Evolutionary conservation across 1,140 invertebrate species (phyloP).

Genomic region (Triops longicaudatus): DNA sequence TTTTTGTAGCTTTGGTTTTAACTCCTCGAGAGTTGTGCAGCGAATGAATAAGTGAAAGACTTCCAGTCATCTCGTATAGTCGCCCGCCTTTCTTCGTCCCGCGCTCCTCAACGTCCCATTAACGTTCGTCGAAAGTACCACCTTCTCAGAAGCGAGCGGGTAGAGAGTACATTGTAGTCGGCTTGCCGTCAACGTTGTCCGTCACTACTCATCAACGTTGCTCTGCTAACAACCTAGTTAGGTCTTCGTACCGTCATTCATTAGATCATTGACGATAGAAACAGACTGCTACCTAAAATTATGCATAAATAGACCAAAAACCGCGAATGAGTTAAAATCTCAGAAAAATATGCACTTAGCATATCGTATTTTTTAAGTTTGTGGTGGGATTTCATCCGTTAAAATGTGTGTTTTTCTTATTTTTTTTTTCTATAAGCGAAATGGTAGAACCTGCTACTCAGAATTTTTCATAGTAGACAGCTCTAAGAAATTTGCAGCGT

Average conservation of each 20-base stretch:
- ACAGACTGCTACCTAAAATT: neutral
- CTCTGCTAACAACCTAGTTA: neutral
- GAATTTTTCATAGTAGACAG: neutral
- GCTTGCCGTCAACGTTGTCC: neutral
- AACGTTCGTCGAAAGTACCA: neutral
- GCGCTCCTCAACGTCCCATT: neutral
- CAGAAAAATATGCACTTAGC: neutral
- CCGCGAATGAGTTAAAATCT: neutral
- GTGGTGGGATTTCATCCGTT: neutral
- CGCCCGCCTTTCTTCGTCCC: neutral
- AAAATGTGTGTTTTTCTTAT: neutral
- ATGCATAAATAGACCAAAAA: neutral
- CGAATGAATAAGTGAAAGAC: neutral
- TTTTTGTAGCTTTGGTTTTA: neutral
- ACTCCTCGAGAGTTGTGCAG: neutral
- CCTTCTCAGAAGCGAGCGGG: neutral
- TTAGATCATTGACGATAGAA: neutral
- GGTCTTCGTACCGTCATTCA: too few species aligned
- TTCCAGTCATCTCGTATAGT: neutral
- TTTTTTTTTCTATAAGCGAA: neutral
- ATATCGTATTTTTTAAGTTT: too few species aligned
- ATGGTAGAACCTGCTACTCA: neutral
- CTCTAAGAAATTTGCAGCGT: neutral
- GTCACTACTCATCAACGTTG: conserved; percentile 7
- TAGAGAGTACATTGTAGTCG: neutral